Evolutionary conservation across 2,113 vertebrate genomes (phyloP).

Genomic region (Zapus hudsonius): DNA sequence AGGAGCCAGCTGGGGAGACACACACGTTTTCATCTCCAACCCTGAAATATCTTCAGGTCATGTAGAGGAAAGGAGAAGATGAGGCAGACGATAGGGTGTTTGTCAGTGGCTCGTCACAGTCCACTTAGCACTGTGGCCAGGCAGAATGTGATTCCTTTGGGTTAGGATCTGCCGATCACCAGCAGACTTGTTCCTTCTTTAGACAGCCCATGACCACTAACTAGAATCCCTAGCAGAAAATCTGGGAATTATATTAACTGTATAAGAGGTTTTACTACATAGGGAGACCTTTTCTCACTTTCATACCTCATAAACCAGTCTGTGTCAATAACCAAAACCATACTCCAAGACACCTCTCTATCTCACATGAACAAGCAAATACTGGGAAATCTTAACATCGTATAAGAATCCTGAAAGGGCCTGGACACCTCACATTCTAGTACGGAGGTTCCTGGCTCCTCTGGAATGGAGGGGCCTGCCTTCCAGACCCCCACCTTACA

Average conservation of each 20-base stretch:
- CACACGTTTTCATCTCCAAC: fast-evolving
- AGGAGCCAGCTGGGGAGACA: background rate
- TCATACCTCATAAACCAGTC: background rate
- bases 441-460: background rate
- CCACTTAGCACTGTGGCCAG: background rate
- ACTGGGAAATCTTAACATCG: background rate
- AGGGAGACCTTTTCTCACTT: background rate
- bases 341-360: background rate
- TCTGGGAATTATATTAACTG: background rate
- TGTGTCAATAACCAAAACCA: constrained; percentile 35
- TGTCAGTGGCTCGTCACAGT: background rate
- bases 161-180: background rate
- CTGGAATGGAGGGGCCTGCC: background rate
- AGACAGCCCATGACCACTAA: background rate
- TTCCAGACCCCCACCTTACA: background rate
- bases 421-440: background rate
- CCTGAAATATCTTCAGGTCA: background rate
- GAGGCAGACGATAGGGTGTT: background rate
- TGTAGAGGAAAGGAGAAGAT: background rate
- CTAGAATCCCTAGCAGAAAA: constrained; percentile 27
- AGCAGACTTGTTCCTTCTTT: background rate
- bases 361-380: background rate
- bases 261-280: background rate
- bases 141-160: background rate
- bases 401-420: background rate